Evolutionary conservation across 2,113 vertebrate genomes (phyloP).

Genomic region (Thomomys bottae): DNA sequence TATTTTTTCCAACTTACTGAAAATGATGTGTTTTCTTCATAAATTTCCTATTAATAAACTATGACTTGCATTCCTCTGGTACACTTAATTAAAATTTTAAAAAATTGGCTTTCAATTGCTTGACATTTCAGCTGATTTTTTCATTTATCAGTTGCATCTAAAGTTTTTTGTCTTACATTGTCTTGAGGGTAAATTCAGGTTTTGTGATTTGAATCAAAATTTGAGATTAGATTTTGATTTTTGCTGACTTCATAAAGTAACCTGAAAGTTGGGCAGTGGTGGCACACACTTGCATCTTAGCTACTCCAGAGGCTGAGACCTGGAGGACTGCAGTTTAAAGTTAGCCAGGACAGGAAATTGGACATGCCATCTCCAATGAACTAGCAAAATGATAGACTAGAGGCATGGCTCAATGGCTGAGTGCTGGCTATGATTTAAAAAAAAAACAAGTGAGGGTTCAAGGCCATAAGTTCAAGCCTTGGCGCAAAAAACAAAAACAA

Average conservation of each 20-base stretch:
- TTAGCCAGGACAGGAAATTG: too few species aligned
- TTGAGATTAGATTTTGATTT: background rate
- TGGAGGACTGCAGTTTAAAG: too few species aligned
- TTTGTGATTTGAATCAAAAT: background rate
- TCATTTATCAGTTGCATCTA: background rate
- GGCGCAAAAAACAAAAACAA: too few species aligned
- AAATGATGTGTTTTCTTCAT: conserved; percentile 35
- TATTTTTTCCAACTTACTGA: conserved; percentile 42
- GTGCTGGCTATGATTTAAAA: too few species aligned
- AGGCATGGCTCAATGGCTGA: too few species aligned
- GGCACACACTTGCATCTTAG: too few species aligned
- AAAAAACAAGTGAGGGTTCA: too few species aligned
- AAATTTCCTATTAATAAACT: conserved; percentile 37
- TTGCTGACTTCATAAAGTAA: background rate
- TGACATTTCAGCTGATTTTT: background rate
- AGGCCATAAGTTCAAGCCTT: too few species aligned
- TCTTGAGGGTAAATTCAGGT: background rate
- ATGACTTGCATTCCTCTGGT: background rate
- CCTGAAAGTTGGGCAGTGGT: too few species aligned
- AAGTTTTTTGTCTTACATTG: background rate
- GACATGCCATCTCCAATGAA: too few species aligned
- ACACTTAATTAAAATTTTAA: background rate
- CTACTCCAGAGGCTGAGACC: too few species aligned
- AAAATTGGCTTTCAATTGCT: background rate
- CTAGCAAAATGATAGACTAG: too few species aligned